Conservation (phyloP, 2,888 invertebrate species). For the Mechanitis mazaeus region DNA sequence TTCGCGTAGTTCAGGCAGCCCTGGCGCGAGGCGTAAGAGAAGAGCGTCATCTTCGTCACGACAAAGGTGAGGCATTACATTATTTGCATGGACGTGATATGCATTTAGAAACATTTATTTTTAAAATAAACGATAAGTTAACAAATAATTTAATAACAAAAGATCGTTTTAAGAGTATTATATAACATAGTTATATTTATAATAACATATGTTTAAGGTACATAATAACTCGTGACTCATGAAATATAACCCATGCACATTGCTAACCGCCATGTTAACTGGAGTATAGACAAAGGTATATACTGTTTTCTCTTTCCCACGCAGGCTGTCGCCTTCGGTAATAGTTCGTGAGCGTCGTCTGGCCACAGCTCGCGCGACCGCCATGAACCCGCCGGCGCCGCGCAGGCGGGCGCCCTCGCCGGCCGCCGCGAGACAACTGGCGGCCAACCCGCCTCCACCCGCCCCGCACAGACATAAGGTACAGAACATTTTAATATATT, state of each 20-base stretch:
- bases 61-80: conserved; percentile 55
- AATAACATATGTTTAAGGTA: conserved; percentile 3
- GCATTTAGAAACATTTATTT: too few relatives aligned
- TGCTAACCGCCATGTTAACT: conserved; percentile 1
- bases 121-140: too few relatives aligned
- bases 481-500: not conserved
- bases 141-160: too few relatives aligned
- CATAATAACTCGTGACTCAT: conserved; percentile 4
- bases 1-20: conserved; percentile 69
- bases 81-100: conserved; percentile 16
- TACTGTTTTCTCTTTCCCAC: not conserved
- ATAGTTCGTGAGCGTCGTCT: conserved; percentile 80
- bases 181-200: conserved; percentile 1
- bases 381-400: conserved; percentile 87
- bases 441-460: conserved; percentile 78
- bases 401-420: conserved; percentile 70
- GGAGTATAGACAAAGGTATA: not conserved
- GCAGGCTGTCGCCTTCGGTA: conserved; percentile 77
- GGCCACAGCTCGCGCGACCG: conserved; percentile 80
- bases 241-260: conserved; percentile 1
- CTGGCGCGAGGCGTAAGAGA: conserved; percentile 61
- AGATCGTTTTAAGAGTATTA: too few relatives aligned
- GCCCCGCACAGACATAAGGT: conserved; percentile 68
- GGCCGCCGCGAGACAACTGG: conserved; percentile 67
- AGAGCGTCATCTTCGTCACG: conserved; percentile 66